These are phyloP conservation scores for Lomographa bimaculata DNA, from an alignment of 2,888 invertebrate species.

Conservation along the genomic window DNA sequence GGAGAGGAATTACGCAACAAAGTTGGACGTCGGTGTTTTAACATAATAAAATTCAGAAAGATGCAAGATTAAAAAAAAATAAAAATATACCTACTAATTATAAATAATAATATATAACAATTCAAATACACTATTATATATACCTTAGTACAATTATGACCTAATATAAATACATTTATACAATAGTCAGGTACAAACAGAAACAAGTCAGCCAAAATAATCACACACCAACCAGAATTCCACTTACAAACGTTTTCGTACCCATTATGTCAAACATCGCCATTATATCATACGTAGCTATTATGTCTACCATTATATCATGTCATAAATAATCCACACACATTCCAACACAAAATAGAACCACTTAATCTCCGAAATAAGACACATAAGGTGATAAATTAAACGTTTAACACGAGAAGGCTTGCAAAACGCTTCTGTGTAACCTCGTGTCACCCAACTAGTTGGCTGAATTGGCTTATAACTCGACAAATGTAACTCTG, in stretches of 20 bases:
- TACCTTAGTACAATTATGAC: no score
- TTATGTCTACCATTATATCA: constrained; percentile 30
- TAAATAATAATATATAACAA: no score
- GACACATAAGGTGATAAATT: constrained; percentile 48
- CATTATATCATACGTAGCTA: no score
- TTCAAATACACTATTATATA: no score
- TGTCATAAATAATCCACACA: constrained; percentile 40
- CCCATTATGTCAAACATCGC: no score
- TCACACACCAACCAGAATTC: constrained; percentile 12
- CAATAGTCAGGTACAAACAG: no score
- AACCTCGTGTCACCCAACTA: constrained; percentile 45
- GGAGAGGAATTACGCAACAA: no score
- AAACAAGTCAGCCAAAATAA: constrained; percentile 4
- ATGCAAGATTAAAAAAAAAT: no score
- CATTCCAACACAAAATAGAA: constrained; percentile 42
- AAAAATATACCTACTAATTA: no score
- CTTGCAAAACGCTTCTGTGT: constrained; percentile 35
- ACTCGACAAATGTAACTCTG: constrained; percentile 15
- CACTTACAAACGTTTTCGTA: constrained; percentile 24
- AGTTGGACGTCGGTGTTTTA: no score
- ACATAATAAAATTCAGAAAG: no score
- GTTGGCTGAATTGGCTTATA: constrained; percentile 57
- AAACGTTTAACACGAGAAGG: constrained; percentile 45
- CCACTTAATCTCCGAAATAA: constrained; percentile 53
- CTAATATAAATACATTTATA: no score